Evolutionary conservation across 2,797 vertebrate genomes (phyloP).

Genomic region (Cheirogaleus major): DNA sequence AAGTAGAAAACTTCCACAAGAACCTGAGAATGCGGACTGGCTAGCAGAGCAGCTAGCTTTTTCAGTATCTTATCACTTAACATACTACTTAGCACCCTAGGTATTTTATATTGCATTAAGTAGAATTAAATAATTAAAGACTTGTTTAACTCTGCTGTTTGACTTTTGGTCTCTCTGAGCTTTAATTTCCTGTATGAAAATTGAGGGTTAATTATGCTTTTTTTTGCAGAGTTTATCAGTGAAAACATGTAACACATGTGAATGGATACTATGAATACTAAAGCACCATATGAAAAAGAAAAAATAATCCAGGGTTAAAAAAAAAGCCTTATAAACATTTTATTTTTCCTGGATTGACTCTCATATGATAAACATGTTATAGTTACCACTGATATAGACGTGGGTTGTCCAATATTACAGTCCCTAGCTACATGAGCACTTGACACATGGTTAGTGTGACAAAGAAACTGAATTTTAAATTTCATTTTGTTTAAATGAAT

Average conservation of each 20-base stretch:
- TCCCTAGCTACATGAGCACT: not conserved
- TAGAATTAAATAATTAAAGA: not conserved
- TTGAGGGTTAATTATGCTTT: not conserved
- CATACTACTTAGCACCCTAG: not conserved
- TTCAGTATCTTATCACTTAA: not conserved
- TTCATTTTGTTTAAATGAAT: not conserved
- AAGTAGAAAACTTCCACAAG: not conserved
- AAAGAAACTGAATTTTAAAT: not conserved
- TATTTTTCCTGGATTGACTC: not conserved
- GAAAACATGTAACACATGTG: not conserved
- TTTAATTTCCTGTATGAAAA: not conserved
- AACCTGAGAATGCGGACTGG: not conserved
- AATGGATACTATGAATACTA: not conserved
- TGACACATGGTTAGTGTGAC: not conserved
- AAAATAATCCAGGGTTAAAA: not conserved
- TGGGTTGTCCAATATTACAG: not conserved
- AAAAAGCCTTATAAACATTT: not conserved
- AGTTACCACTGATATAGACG: not conserved
- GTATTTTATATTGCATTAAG: not conserved
- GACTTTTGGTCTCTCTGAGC: not conserved
- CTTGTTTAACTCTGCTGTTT: not conserved
- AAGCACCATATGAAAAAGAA: not conserved
- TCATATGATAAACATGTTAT: not conserved
- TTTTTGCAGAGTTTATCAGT: not conserved
- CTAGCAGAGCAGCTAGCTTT: not conserved